phyloP scores from a whole-genome alignment of 2,888 invertebrate species.

The Branchellion lobata region DNA sequence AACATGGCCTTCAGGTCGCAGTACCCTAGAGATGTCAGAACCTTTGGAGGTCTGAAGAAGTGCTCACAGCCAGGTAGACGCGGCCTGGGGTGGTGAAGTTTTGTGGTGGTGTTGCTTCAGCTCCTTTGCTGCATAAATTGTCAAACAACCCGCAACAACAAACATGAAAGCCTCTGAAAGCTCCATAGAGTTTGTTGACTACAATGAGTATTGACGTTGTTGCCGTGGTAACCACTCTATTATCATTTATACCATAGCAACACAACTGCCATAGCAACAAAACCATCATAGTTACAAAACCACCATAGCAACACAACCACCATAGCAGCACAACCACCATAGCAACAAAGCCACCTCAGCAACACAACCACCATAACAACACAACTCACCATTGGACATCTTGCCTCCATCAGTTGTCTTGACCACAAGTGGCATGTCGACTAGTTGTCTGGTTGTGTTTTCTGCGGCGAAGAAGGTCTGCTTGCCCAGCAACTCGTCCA shows the following conservation, averaged over 20 bases:
- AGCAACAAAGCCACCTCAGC: too few relatives aligned
- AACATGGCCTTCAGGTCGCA: too few relatives aligned
- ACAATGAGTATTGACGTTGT: too few relatives aligned
- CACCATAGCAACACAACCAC: too few relatives aligned
- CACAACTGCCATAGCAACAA: too few relatives aligned
- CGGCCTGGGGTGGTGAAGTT: not conserved
- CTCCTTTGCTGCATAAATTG: too few relatives aligned
- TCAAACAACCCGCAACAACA: not conserved
- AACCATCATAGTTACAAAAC: too few relatives aligned
- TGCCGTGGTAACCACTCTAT: too few relatives aligned
- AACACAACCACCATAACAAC: too few relatives aligned
- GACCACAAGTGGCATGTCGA: conserved; percentile 48
- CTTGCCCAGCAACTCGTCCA: conserved; percentile 56
- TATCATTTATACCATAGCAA: too few relatives aligned
- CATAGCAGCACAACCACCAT: too few relatives aligned
- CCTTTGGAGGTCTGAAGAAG: not conserved
- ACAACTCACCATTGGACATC: conserved; percentile 31
- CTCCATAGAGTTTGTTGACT: not conserved
- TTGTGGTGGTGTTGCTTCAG: too few relatives aligned
- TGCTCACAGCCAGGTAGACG: not conserved
- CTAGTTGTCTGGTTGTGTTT: conserved; percentile 44
- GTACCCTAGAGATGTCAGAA: not conserved
- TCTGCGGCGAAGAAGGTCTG: conserved; percentile 54
- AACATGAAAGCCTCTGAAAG: not conserved
- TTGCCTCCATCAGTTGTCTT: conserved; percentile 34